Base-by-base conservation (phyloP, 2,113 vertebrate genomes). In the Apodemus sylvaticus region DNA sequence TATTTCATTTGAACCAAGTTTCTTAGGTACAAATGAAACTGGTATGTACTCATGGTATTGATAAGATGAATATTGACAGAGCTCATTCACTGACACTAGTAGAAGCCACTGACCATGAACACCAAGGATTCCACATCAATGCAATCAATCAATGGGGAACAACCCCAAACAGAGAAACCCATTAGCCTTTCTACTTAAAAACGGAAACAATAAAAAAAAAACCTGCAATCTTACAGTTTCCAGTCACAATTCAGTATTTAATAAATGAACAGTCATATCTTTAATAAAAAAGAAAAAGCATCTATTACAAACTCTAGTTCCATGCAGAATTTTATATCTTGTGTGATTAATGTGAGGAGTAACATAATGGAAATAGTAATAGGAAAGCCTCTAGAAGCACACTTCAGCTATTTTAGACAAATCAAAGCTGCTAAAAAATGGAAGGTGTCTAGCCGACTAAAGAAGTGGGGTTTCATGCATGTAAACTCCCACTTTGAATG, bases 261-360 rank as follows among this genome's bases (percentile, higher is more conserved):
- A 68, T 76, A 79, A 90, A 88, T 86, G 71, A 96, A 78, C 90
- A 82, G 4, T 7, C 13, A 88, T 48, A 93, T n/a, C 12, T 36
- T n/a, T 22, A 58, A 58, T 2, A 22, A 26, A 64, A 45, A 8
- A 7, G 20, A 48, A 94, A 93, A 77, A 90, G 68, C 11, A 81
- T 76, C 82, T 88, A 39, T 85, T 89, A 90, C 29, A 45, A 71
- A 77, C 31, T 24, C 29, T 60, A 24, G 24, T 85, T 89, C 70
- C 83, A 93, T 90, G 68, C 3, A 39, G 0, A 66, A 20, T 73
- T 94, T 95, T 88, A 45, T 51, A 87, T 70, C 87, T 90, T 39
- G 74, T 22, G 31, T 83, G 86, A 86, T n/a, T 85, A 89, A 93
- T 55, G 19, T n/a, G 79, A 89, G 58, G 17, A 14, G 4, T 68